These are phyloP conservation scores for Sebastes kiyomatsui DNA, from an alignment of 2,797 vertebrate species.

Conservation along the genomic window DNA sequence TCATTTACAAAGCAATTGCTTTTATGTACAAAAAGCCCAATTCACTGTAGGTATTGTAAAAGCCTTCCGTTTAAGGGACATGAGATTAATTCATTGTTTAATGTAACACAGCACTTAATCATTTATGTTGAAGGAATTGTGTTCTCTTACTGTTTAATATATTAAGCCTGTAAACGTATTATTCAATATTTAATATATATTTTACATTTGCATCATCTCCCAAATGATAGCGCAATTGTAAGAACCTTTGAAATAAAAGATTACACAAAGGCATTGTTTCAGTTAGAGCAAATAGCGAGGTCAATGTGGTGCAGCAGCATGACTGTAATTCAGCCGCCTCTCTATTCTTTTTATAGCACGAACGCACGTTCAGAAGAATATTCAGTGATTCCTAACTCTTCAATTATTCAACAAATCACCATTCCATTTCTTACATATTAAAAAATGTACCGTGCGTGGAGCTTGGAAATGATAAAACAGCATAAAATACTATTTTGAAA, in stretches of 20 bases:
- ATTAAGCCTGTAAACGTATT: constrained; percentile 26
- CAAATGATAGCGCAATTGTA: not conserved
- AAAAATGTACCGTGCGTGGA: constrained; percentile 76
- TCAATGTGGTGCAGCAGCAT: constrained; percentile 21
- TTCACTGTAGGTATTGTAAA: constrained; percentile 84
- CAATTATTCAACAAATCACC: constrained; percentile 81
- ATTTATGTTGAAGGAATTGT: constrained; percentile 61
- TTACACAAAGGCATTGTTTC: constrained; percentile 45
- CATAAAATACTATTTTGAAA: constrained; percentile 82
- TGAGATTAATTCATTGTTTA: constrained; percentile 72
- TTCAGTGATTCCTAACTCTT: constrained; percentile 78
- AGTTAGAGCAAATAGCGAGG: constrained; percentile 20
- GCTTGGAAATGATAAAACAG: constrained; percentile 84
- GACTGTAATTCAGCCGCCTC: constrained; percentile 50
- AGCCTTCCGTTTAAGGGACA: constrained; percentile 75
- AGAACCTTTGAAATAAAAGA: constrained; percentile 4
- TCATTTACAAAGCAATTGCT: constrained; percentile 79
- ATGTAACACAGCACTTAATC: constrained; percentile 63
- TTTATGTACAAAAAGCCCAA: constrained; percentile 79
- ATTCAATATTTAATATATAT: constrained; percentile 36
- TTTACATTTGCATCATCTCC: constrained; percentile 29
- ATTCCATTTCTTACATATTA: constrained; percentile 80
- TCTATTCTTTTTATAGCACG: constrained; percentile 78
- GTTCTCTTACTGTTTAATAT: constrained; percentile 36
- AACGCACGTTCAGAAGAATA: constrained; percentile 72